Base-by-base conservation (phyloP, 2,113 vertebrate genomes). In the Megalops atlanticus region DNA sequence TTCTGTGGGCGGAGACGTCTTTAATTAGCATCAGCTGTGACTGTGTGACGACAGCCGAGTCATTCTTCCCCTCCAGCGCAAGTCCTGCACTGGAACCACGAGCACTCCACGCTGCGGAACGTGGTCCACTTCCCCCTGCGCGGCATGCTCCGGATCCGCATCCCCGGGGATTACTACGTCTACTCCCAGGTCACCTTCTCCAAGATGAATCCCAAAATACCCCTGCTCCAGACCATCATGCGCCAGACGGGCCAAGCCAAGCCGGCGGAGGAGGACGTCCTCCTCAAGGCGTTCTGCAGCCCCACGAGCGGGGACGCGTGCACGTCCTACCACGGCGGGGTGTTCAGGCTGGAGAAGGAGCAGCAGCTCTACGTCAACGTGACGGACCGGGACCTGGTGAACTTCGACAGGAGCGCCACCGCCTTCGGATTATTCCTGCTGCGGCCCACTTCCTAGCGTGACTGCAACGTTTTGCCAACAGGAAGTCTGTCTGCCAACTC, bases 171-270 rank as follows among this genome's bases (percentile, higher is more conserved):
- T 69, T 99, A 99, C 89, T 95, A 95, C 54, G 86, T 98, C 88
- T 97, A 97, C 82, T 92, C 96, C 81, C 94, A 95, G 88, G 95
- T 98, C 85, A 96, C 94, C 87, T 98, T 98, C 93, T 96, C 95
- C 85, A 91, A 88, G 35, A 77, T 79, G 0, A 36, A 77, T 47
- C 0, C 77, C 0, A 16, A 0, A 71, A 24, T 0, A 0, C 89
- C 94, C 0, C 95, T 96, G 79, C 85, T 87, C 24, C 90, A 93
- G 87, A 89, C 39, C 73, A 86, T 98, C 85, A 94, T 74, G 74
- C 16, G 84, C 47, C 85, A 79, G 58, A 74, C 84, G 47, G 78
- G 0, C 0, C 15, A 38, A 0, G 10, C 0, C 0, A 64, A 0
- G 1, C 0, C 4, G 8, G 87, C 90, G 70, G 86, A 76, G 0